Conservation (phyloP, 1,140 invertebrate genomes). For the Dinoponera quadriceps region DNA sequence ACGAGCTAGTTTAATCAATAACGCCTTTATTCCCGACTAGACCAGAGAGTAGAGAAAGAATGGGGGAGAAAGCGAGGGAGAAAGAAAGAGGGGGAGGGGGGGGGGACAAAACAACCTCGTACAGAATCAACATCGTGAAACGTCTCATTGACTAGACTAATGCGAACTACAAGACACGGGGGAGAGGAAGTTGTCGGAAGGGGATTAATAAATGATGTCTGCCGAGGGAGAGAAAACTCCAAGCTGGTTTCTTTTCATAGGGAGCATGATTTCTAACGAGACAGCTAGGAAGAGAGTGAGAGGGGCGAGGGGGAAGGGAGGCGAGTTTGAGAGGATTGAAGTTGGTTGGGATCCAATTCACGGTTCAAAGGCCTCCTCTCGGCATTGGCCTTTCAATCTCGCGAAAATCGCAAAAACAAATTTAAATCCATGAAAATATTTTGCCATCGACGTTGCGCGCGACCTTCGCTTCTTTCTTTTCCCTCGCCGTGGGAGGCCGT, state of each 20-base stretch:
- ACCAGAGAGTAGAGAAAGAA: too few relatives aligned
- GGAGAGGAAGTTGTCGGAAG: slow-evolving; percentile 55
- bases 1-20: slow-evolving; percentile 32
- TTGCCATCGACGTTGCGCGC: slow-evolving; percentile 40
- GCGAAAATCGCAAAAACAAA: slow-evolving; percentile 69
- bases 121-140: slow-evolving; percentile 6
- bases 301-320: background rate
- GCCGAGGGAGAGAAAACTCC: slow-evolving; percentile 24
- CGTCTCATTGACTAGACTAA: slow-evolving; percentile 36
- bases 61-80: slow-evolving; percentile 42
- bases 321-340: slow-evolving; percentile 65
- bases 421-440: slow-evolving; percentile 70
- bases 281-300: too few relatives aligned
- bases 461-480: slow-evolving; percentile 1
- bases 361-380: slow-evolving; percentile 53
- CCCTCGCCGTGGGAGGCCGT: background rate
- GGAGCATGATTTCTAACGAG: slow-evolving; percentile 66
- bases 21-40: background rate
- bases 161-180: slow-evolving; percentile 16
- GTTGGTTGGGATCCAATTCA: slow-evolving; percentile 72
- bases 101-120: background rate
- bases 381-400: slow-evolving; percentile 54
- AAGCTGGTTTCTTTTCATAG: slow-evolving; percentile 65
- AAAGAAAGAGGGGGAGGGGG: background rate
- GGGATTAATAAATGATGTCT: slow-evolving; percentile 77